phyloP scores from a whole-genome alignment of 2,888 invertebrate species.

The Sarcophaga variegata region DNA sequence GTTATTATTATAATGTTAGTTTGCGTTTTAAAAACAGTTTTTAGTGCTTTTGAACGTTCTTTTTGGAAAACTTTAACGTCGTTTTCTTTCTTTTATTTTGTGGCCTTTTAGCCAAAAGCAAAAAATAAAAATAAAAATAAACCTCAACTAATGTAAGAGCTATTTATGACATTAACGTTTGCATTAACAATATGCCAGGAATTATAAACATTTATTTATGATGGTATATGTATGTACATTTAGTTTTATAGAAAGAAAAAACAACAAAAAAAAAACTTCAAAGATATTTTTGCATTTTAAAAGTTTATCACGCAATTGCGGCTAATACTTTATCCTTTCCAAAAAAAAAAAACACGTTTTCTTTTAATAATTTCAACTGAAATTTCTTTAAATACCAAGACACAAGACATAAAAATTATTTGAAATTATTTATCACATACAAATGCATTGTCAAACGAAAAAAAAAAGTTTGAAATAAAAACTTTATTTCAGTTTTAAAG shows the following conservation, averaged over 20 bases:
- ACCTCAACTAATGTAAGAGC: conserved; percentile 38
- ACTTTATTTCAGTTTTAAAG: too few relatives aligned
- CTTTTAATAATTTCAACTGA: not conserved
- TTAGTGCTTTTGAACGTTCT: not conserved
- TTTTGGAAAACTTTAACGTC: conserved; percentile 55
- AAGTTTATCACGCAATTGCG: conserved; percentile 68
- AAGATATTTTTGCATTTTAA: conserved; percentile 12
- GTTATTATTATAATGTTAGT: conserved; percentile 44
- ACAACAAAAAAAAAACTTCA: not conserved
- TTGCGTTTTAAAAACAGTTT: conserved; percentile 25
- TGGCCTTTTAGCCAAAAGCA: not conserved
- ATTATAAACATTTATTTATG: not conserved
- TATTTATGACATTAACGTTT: conserved; percentile 60
- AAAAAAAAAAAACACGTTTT: not conserved
- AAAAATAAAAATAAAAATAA: not conserved
- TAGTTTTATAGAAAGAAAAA: not conserved
- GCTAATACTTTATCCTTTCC: not conserved
- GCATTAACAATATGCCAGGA: conserved; percentile 1
- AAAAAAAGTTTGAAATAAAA: too few relatives aligned
- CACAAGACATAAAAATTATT: too few relatives aligned
- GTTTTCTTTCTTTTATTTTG: not conserved
- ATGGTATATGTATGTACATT: not conserved
- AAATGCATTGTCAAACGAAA: too few relatives aligned
- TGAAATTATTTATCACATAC: too few relatives aligned
- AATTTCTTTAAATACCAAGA: not conserved